Base-by-base conservation (phyloP, 2,113 vertebrate genomes). In the Lepisosteus oculatus region DNA sequence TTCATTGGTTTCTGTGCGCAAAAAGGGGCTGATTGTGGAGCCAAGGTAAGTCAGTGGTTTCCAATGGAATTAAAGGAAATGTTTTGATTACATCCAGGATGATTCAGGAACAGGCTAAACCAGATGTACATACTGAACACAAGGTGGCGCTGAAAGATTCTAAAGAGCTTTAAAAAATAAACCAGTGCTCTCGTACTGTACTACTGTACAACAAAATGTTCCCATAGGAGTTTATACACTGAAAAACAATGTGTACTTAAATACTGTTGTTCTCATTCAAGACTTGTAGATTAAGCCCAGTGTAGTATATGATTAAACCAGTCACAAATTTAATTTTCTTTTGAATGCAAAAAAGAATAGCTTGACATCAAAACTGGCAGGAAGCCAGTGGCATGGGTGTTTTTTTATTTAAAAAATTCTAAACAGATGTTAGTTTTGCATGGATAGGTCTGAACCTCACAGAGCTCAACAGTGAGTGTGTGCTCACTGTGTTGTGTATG, bases 11-110 rank as follows among this genome's bases (percentile, higher is more conserved):
- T 99, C 85, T 99, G 97, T 82, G 80, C 96, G 78, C 88, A 91
- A 82, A 98, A 96, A 72, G 93, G 90, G 85, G 97, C 96, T 0
- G 97, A 99, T 75, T 99, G 97, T 13, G 97, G 97, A n/a, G 97
- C 96, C 15, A 99, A 99, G 97, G 97, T 99, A 84, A 83, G 78
- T 76, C 12, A 3, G 11, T 6, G n/a, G 6, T 29, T 29, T 29
- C 29, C 6, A 17, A 15, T 3, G 5, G 5, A 66, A 59, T n/a
- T 55, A 13, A 29, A 7, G 6, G 7, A 3, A 29, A 43, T n/a
- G 12, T n/a, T 3, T 6, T 6, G 9, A 13, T 6, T n/a, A 51
- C 47, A 9, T 51, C 47, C 47, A 44, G 42, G 17, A 13, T 41
- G 41, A 41, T 8, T 42, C 8, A 8, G 7, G 41, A 11, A 29